Conservation (phyloP, 2,113 vertebrate species). For the Petroica traversi region DNA sequence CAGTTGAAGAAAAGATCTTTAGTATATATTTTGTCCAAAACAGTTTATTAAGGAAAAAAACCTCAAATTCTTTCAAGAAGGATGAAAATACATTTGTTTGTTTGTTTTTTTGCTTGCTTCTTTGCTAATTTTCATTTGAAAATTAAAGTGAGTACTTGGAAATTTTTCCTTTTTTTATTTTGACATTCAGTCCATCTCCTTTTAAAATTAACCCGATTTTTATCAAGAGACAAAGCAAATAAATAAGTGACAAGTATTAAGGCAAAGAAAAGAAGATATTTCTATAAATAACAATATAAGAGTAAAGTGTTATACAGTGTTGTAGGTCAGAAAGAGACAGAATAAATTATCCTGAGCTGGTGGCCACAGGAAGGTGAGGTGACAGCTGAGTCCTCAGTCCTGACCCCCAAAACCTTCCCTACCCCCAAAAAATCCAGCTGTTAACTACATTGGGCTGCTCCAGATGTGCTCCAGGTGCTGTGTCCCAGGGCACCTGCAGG, state of each 20-base stretch:
- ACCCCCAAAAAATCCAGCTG: background rate
- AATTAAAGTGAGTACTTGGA: background rate
- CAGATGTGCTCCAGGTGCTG: background rate
- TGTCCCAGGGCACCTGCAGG: background rate
- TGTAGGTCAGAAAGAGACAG: background rate
- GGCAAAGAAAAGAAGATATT: background rate
- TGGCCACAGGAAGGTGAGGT: accelerated
- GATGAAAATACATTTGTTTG: background rate
- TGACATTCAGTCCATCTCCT: background rate
- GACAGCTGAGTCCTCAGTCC: background rate
- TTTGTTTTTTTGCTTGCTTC: background rate
- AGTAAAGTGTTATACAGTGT: conserved; percentile 3
- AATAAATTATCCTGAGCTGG: conserved; percentile 45
- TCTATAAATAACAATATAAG: conserved; percentile 46
- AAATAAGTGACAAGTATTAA: background rate
- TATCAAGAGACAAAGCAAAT: conserved; percentile 5
- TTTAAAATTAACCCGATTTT: background rate
- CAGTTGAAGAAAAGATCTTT: background rate
- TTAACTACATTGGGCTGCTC: accelerated
- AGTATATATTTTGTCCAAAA: background rate
- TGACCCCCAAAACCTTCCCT: background rate
- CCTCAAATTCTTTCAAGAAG: background rate
- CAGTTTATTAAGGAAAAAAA: background rate
- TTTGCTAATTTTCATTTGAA: background rate
- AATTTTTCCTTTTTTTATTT: background rate